A percentile compares a stretch with the other conserved stretches of the same genome.
Evolutionary conservation across 2,113 vertebrate genomes (phyloP).

Genomic region (Pelmatolapia mariae): DNA sequence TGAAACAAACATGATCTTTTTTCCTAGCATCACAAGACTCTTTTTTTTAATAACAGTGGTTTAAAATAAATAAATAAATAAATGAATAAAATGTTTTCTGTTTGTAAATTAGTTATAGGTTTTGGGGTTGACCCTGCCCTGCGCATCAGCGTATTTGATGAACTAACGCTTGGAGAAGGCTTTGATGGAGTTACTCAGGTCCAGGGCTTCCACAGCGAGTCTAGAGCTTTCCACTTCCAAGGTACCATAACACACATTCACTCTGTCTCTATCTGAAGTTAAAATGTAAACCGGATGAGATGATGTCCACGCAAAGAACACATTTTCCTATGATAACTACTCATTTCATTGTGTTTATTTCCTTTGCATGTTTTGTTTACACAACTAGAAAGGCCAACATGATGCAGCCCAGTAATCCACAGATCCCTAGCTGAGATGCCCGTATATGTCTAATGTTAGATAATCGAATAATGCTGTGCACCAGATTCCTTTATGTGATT

Average conservation of each 20-base stretch:
- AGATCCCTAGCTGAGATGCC: neutral
- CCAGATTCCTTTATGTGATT: neutral
- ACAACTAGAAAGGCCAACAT: neutral
- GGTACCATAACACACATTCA: conserved; percentile 69
- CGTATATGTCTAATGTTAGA: neutral
- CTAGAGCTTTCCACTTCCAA: conserved; percentile 93
- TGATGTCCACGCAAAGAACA: neutral
- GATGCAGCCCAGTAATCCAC: neutral
- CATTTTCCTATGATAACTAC: neutral
- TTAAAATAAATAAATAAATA: neutral
- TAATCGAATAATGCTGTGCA: neutral
- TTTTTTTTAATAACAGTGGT: neutral
- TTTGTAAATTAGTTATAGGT: conserved; percentile 77
- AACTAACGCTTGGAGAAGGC: conserved; percentile 81
- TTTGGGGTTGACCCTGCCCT: conserved; percentile 93
- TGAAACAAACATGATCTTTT: neutral
- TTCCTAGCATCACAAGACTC: neutral
- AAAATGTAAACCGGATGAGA: neutral
- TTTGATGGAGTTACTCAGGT: conserved; percentile 89
- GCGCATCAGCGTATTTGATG: conserved; percentile 86
- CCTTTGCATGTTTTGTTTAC: neutral
- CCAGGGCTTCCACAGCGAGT: conserved; percentile 90
- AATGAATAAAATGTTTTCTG: conserved; percentile 20
- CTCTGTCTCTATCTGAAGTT: neutral
- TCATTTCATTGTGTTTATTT: neutral